Conservation (phyloP, 2,113 vertebrate genomes). For the Istiophorus platypterus region DNA sequence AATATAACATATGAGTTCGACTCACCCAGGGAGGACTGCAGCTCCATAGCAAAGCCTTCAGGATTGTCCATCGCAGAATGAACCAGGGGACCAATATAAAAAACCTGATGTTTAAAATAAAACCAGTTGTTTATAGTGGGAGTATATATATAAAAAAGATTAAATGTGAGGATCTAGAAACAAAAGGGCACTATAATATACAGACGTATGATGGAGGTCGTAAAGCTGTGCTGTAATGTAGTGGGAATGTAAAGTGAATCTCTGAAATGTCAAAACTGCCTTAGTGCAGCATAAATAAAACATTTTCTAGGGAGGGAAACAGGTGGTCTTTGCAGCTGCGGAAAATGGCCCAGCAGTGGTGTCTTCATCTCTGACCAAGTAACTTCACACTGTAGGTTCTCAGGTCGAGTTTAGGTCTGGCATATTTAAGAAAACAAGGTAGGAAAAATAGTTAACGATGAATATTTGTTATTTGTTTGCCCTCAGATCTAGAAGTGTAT, state of each 20-base stretch:
- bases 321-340: not conserved
- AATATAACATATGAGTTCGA: constrained; percentile 26
- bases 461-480: not conserved
- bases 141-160: constrained; percentile 14
- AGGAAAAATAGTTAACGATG: not conserved
- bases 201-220: constrained; percentile 20
- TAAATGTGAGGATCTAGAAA: constrained; percentile 7
- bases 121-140: constrained; percentile 12
- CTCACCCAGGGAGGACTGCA: constrained; percentile 83
- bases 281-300: constrained; percentile 21
- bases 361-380: not conserved
- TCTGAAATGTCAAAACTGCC: constrained; percentile 37
- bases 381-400: not conserved
- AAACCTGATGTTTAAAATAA: constrained; percentile 47
- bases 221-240: constrained; percentile 3
- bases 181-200: constrained; percentile 3
- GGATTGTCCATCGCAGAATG: constrained; percentile 56
- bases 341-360: not conserved
- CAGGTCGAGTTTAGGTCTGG: not conserved
- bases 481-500: not conserved
- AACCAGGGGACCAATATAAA: constrained; percentile 58
- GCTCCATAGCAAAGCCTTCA: constrained; percentile 75
- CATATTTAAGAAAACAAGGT: not conserved
- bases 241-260: constrained; percentile 16
- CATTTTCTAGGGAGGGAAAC: not conserved